phyloP scores from a whole-genome alignment of 35 echinoderm and acorn worm species.

The Lytechinus pictus region DNA sequence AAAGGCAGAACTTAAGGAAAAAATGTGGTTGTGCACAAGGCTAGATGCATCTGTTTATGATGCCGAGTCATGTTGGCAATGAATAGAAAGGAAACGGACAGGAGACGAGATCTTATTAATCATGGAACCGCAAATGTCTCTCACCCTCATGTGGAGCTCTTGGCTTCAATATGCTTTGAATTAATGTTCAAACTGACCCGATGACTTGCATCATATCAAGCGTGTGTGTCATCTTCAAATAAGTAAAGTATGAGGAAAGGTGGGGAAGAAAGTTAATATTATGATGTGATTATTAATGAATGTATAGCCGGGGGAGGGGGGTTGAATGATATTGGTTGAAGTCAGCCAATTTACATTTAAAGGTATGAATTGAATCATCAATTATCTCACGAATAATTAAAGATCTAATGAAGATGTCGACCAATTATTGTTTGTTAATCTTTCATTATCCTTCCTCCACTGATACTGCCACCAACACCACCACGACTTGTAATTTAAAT shows the following conservation, averaged over 20 bases:
- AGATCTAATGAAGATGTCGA: no score
- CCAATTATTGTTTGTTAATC: no score
- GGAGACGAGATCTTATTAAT: background rate
- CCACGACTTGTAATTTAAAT: no score
- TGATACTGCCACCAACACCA: no score
- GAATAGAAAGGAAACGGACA: background rate
- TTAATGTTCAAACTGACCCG: background rate
- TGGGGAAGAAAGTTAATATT: background rate
- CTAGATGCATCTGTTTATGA: background rate
- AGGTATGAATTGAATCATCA: no score
- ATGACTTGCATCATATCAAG: background rate
- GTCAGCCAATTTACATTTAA: no score
- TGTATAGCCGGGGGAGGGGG: no score
- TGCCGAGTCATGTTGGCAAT: background rate
- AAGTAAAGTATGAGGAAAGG: background rate
- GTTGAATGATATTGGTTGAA: no score
- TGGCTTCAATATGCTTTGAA: background rate
- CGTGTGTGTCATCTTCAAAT: background rate
- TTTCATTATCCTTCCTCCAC: no score
- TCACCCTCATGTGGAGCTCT: background rate
- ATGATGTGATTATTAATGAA: no score
- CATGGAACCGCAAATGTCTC: constrained; percentile 9
- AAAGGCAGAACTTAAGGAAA: background rate
- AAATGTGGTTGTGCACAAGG: background rate
- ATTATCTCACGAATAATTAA: no score